Base-by-base conservation (phyloP, 2,888 invertebrate species). In the Pammene aurita region DNA sequence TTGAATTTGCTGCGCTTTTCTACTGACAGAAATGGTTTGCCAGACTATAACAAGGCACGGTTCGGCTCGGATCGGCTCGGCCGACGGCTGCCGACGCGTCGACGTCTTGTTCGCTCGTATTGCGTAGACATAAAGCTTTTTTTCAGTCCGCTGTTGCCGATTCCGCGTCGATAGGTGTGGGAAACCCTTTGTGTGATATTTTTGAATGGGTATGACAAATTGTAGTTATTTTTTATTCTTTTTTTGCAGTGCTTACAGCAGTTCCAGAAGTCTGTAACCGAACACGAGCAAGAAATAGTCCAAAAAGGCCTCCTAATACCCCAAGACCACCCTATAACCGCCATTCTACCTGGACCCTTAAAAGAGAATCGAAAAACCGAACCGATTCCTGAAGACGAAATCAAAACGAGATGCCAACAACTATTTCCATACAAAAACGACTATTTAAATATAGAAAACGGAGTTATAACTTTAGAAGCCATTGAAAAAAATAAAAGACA, bases 401-500 rank as follows among this genome's bases (percentile, higher is more conserved):
- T 57, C 2, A 67, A 57, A 65, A 71, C 62, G 58, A 75, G 50
- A 55, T 71, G 52, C 14, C 67, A 72, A 16, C 68, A 76, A 18
- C 72, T 92, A 5, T 91, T 93, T 58, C 93, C 93, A 0, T 89
- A 81, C 57, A 80, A 79, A 1, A 76, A 66, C 2, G 76, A 81
- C 0, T 77, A 77, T 0, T 71, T 87, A 1, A 71, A 71, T 0
- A 57, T 70, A 10, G 72, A 77, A 14, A 77, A 86, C 16, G 88
- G 86, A 0, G 80, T 87, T 62, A 77, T 93, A 1, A 83, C 80
- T 1, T 56, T 93, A 0, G 87, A 88, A 66, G 84, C 84, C 55
- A 85, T 93, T 56, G 93, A 93, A 71, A 83, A 66, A 35, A 92
- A 87, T 16, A 93, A 93, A 74, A 72, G 92, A 26, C 62, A 78